Evolutionary conservation across 2,797 vertebrate genomes (phyloP).

Genomic region (Eleutherodactylus coqui): DNA sequence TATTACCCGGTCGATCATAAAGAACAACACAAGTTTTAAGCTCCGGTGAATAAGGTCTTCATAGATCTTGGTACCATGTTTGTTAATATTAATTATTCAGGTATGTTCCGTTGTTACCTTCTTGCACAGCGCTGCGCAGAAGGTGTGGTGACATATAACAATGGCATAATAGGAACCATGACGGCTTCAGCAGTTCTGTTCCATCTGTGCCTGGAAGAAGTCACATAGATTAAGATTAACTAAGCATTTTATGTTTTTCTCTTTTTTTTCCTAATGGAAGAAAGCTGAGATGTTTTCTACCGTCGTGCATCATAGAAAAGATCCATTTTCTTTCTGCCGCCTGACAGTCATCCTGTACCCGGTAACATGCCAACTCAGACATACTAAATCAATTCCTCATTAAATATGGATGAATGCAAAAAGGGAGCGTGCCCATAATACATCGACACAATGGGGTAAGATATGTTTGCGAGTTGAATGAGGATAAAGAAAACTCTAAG

Average conservation of each 20-base stretch:
- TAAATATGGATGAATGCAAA: conserved; percentile 58
- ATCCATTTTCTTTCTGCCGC: conserved; percentile 22
- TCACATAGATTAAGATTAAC: conserved; percentile 16
- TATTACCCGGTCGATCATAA: no score
- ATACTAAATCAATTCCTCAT: conserved; percentile 56
- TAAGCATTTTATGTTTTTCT: conserved; percentile 32
- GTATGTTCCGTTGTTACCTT: not conserved
- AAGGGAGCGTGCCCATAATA: conserved; percentile 48
- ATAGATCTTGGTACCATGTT: not conserved
- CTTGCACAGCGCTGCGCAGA: not conserved
- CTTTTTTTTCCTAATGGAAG: conserved; percentile 7
- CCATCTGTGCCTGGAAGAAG: not conserved
- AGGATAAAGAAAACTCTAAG: conserved; percentile 24
- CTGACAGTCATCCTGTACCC: conserved; percentile 27
- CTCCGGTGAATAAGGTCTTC: not conserved
- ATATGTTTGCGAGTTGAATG: conserved; percentile 23
- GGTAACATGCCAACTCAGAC: conserved; percentile 48
- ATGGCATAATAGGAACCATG: not conserved
- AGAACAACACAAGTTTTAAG: not conserved
- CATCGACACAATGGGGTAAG: conserved; percentile 31
- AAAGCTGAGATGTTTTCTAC: conserved; percentile 1
- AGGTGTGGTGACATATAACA: not conserved
- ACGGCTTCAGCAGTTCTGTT: not conserved
- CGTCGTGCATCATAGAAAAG: not conserved
- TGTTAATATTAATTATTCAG: not conserved